Evolutionary conservation across 2,797 vertebrate genomes (phyloP).

Genomic region (Cirrhinus mrigala): DNA sequence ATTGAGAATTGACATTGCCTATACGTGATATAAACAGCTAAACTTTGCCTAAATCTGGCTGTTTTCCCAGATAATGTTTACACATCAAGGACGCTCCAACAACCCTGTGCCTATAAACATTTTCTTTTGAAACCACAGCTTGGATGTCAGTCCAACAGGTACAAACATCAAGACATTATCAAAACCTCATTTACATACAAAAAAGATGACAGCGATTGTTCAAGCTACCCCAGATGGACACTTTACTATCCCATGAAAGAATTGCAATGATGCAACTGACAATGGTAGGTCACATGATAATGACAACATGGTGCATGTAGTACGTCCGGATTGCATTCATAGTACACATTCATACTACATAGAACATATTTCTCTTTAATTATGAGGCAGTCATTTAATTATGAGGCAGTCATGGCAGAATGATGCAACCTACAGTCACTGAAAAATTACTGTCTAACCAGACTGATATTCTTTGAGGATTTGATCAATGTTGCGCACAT

Average conservation of each 20-base stretch:
- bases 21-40: background rate
- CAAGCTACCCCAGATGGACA: background rate
- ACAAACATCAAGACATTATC: background rate
- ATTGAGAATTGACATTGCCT: background rate
- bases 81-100: background rate
- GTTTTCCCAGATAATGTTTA: constrained; percentile 11
- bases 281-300: background rate
- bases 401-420: background rate
- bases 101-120: background rate
- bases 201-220: background rate
- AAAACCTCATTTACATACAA: background rate
- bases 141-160: background rate
- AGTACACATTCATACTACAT: background rate
- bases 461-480: background rate
- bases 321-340: background rate
- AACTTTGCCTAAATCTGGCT: constrained; percentile 16
- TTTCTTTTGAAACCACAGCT: constrained; percentile 8
- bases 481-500: background rate
- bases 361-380: background rate
- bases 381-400: background rate
- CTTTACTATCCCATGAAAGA: no score
- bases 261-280: no score
- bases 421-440: background rate
- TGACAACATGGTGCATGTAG: background rate
- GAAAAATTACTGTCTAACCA: background rate